Percentiles rank a stretch among this genome's conserved stretches.
phyloP scores from a whole-genome alignment of 1,140 invertebrate genomes.

The Ips typographus region DNA sequence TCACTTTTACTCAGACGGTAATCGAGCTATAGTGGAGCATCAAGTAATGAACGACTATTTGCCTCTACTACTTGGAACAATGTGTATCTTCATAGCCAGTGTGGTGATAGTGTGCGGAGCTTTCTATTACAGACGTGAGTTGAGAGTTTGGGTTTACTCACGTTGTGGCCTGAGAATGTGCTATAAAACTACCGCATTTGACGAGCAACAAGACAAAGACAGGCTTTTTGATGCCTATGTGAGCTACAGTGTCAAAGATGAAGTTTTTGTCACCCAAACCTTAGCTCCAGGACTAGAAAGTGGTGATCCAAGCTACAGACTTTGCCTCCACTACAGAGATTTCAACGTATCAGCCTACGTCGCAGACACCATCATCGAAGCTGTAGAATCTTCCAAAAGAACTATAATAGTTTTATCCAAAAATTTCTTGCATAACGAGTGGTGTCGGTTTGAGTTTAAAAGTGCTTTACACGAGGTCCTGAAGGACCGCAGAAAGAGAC shows the following conservation, averaged over 20 bases:
- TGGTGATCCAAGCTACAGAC: constrained; percentile 70
- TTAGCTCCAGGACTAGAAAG: constrained; percentile 79
- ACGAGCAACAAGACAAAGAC: constrained; percentile 76
- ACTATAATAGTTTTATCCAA: constrained; percentile 89
- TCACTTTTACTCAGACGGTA: constrained; percentile 63
- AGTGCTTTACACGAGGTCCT: constrained; percentile 88
- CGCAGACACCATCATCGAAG: constrained; percentile 86
- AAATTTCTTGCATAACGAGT: constrained; percentile 92
- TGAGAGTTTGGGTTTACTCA: constrained; percentile 85
- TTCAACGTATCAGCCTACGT: constrained; percentile 81
- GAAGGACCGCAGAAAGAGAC: constrained; percentile 75
- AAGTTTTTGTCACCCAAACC: constrained; percentile 83
- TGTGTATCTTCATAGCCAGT: constrained; percentile 71
- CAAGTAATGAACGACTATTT: constrained; percentile 79
- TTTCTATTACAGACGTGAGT: constrained; percentile 79
- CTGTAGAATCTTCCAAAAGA: constrained; percentile 84
- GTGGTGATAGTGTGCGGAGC: constrained; percentile 71
- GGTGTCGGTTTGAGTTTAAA: constrained; percentile 92
- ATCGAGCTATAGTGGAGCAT: constrained; percentile 67
- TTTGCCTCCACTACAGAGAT: constrained; percentile 85
- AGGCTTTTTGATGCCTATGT: constrained; percentile 89
- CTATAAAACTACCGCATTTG: constrained; percentile 76
- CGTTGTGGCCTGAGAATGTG: constrained; percentile 82
- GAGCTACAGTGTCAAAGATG: constrained; percentile 88
- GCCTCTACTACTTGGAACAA: constrained; percentile 72